Percentiles rank a stretch among this genome's conserved stretches.
phyloP scores from a whole-genome alignment of 2,888 invertebrate species.

The Alloplasta piceator region DNA sequence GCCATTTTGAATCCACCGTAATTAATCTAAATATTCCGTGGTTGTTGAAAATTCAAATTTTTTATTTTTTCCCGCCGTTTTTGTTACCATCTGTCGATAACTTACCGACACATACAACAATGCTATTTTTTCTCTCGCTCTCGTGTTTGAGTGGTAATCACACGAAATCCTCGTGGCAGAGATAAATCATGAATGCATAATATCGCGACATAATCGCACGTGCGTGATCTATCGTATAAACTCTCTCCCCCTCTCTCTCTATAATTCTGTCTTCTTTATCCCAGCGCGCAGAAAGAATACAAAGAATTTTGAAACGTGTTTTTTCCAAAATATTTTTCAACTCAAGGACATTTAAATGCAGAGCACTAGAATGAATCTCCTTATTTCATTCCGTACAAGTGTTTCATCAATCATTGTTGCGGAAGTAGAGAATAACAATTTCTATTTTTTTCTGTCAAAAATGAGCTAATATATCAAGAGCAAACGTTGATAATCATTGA shows the following conservation, averaged over 20 bases:
- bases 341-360: not conserved
- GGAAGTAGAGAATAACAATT: slow-evolving; percentile 1
- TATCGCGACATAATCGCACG: slow-evolving; percentile 9
- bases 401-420: slow-evolving; percentile 24
- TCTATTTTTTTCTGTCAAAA: slow-evolving; percentile 7
- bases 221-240: slow-evolving; percentile 34
- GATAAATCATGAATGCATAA: slow-evolving; percentile 22
- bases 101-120: not conserved
- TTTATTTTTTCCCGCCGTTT: not conserved
- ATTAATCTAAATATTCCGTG: too few species aligned
- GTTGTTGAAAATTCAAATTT: too few species aligned
- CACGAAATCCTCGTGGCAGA: not conserved
- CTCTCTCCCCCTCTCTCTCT: not conserved
- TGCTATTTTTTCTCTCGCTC: not conserved
- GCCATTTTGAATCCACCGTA: too few species aligned
- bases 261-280: not conserved
- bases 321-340: not conserved
- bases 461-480: not conserved
- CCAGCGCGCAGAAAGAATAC: not conserved
- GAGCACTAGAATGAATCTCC: not conserved
- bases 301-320: not conserved
- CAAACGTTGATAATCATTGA: not conserved
- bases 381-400: slow-evolving; percentile 12
- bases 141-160: not conserved
- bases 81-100: not conserved